Conservation (phyloP, 2,113 vertebrate genomes). For the Rhinopomastus cyanomelas region DNA sequence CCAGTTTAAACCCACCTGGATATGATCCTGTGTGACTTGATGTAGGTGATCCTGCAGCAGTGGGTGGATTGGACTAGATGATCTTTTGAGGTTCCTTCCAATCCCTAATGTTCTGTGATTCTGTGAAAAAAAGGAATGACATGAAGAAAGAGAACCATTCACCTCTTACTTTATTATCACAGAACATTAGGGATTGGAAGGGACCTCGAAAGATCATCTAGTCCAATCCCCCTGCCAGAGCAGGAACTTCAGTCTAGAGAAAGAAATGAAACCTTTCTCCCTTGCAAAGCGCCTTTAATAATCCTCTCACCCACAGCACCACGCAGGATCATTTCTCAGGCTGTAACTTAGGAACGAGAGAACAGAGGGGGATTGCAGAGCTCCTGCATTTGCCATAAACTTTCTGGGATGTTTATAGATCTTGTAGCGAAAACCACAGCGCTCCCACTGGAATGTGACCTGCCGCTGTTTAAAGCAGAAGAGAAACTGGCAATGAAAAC, state of each 20-base stretch:
- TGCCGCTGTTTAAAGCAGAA: slow-evolving; percentile 19
- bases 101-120: too few relatives aligned
- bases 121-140: not conserved
- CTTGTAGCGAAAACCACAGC: slow-evolving; percentile 11
- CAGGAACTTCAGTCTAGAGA: not conserved
- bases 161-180: not conserved
- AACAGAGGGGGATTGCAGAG: slow-evolving; percentile 12
- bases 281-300: not conserved
- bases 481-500: slow-evolving; percentile 33
- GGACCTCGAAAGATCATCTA: too few relatives aligned
- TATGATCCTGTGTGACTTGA: too few relatives aligned
- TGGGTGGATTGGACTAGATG: too few relatives aligned
- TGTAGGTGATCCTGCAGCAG: too few relatives aligned
- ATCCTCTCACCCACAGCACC: not conserved
- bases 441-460: slow-evolving; percentile 14
- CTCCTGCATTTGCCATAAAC: slow-evolving; percentile 21
- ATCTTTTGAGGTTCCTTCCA: too few relatives aligned
- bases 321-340: not conserved
- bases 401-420: not conserved
- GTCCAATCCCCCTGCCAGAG: too few relatives aligned
- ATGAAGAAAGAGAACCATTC: not conserved
- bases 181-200: not conserved
- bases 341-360: slow-evolving; percentile 9
- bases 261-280: not conserved
- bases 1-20: not conserved